phyloP scores from a whole-genome alignment of 1,140 invertebrate species.

The Diprion similis region DNA sequence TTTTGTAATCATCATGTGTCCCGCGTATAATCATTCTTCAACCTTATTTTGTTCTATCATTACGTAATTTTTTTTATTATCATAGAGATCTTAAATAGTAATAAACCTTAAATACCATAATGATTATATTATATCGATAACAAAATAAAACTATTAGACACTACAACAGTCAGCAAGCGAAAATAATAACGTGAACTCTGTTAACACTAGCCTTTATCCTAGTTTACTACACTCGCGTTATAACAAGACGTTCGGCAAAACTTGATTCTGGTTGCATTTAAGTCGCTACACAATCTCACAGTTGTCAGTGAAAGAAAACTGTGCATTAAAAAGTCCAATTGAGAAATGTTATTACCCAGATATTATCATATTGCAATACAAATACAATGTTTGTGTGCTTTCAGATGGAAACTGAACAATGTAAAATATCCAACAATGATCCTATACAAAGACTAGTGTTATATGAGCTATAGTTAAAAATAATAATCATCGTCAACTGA shows the following conservation, averaged over 20 bases:
- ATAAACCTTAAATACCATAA: slow-evolving; percentile 33
- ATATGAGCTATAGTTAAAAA: background rate
- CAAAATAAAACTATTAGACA: slow-evolving; percentile 60
- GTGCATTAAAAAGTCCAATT: no score
- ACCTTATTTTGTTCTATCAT: background rate
- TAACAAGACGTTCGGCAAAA: no score
- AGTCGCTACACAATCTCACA: no score
- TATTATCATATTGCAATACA: no score
- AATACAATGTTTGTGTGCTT: no score
- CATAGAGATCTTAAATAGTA: slow-evolving; percentile 37
- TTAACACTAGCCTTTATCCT: slow-evolving; percentile 38
- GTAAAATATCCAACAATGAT: no score
- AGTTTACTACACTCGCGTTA: background rate
- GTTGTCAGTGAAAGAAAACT: no score
- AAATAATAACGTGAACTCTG: slow-evolving; percentile 34
- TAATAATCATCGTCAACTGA: slow-evolving; percentile 12
- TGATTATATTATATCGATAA: slow-evolving; percentile 40
- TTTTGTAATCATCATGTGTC: slow-evolving; percentile 29
- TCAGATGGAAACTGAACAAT: no score
- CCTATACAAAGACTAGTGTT: background rate
- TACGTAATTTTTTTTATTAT: slow-evolving; percentile 16
- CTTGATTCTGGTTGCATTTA: no score
- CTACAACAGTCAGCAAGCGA: slow-evolving; percentile 59
- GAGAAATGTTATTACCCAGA: no score
- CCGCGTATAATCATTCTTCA: slow-evolving; percentile 27